Conservation (phyloP, 37 sponge, comb jelly and placozoan genomes). For the Dysidea cf. avara region DNA sequence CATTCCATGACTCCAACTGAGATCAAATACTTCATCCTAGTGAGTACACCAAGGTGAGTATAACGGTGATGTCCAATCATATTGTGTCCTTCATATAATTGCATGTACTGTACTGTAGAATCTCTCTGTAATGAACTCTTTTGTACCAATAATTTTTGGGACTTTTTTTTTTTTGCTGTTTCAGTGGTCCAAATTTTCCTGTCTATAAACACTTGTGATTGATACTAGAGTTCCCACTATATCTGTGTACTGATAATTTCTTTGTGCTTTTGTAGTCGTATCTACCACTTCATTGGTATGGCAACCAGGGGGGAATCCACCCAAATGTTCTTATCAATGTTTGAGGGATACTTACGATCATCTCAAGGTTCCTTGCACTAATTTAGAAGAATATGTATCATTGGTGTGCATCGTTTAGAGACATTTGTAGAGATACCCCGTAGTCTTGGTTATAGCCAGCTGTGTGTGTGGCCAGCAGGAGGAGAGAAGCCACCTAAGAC, state of each 20-base stretch:
- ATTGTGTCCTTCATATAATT: slow-evolving; percentile 35
- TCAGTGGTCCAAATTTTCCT: too few relatives aligned
- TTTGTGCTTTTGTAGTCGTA: too few relatives aligned
- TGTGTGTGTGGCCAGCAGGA: slow-evolving; percentile 59
- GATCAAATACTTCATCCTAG: slow-evolving; percentile 61
- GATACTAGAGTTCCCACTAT: too few relatives aligned
- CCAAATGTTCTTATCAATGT: slow-evolving; percentile 6
- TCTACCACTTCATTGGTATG: slow-evolving; percentile 88
- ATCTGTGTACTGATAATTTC: too few relatives aligned
- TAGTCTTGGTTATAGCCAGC: slow-evolving; percentile 39
- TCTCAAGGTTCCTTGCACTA: neutral
- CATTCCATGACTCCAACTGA: neutral
- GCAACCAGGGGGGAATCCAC: slow-evolving; percentile 26
- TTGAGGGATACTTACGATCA: neutral
- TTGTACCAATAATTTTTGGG: too few relatives aligned
- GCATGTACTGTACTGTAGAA: too few relatives aligned
- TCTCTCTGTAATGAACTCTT: too few relatives aligned
- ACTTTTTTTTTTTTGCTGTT: too few relatives aligned
- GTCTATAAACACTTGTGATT: too few relatives aligned
- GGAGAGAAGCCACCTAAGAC: slow-evolving; percentile 34
- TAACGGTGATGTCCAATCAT: neutral
- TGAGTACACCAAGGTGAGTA: slow-evolving; percentile 44
- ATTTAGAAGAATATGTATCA: neutral
- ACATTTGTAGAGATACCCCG: slow-evolving; percentile 80
- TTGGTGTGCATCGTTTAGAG: slow-evolving; percentile 8